Percentiles rank a stretch among this genome's conserved stretches.
Conservation (phyloP, 1,140 invertebrate genomes). For the Monochamus saltuarius region DNA sequence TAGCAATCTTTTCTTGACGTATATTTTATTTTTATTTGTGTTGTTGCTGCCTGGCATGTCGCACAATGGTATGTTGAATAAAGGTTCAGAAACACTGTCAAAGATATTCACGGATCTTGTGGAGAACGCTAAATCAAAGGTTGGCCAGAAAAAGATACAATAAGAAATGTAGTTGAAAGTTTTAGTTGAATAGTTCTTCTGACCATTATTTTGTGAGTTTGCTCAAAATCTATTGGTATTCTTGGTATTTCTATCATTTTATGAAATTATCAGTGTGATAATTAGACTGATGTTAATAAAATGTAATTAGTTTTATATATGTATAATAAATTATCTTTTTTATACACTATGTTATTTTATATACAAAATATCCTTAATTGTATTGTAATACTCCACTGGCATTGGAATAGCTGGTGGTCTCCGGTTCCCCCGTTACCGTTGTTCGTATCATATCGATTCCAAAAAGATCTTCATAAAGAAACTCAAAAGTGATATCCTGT, state of each 20-base stretch:
- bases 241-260: background rate
- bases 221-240: constrained; percentile 8
- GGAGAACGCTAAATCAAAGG: constrained; percentile 39
- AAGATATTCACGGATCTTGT: constrained; percentile 42
- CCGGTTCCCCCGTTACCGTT: background rate
- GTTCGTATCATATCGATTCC: constrained; percentile 33
- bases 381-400: no score
- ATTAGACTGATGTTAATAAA: constrained; percentile 18
- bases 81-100: constrained; percentile 33
- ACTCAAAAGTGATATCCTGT: constrained; percentile 31
- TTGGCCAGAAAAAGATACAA: constrained; percentile 30
- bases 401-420: no score
- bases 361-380: no score
- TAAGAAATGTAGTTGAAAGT: constrained; percentile 10
- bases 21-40: constrained; percentile 59
- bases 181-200: constrained; percentile 4
- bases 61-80: constrained; percentile 47
- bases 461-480: constrained; percentile 34
- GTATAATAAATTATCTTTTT: constrained; percentile 11
- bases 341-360: background rate
- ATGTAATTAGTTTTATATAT: constrained; percentile 19
- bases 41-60: constrained; percentile 60
- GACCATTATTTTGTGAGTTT: constrained; percentile 2
- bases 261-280: constrained; percentile 20
- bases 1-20: constrained; percentile 80